Evolutionary conservation across 2,888 invertebrate species (phyloP).

Genomic region (Lasiommata megera): DNA sequence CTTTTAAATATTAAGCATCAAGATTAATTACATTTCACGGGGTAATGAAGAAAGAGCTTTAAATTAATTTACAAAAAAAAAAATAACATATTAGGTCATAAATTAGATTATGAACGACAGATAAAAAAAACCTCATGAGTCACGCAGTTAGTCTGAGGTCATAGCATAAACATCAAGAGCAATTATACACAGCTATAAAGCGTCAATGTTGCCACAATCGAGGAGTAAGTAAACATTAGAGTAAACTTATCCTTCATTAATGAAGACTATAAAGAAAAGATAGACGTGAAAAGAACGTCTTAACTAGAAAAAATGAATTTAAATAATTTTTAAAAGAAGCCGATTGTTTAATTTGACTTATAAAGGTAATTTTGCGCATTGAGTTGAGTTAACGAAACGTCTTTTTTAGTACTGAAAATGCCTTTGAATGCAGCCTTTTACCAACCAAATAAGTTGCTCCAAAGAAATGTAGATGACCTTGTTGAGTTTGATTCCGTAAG

Average conservation of each 20-base stretch:
- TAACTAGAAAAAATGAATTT: not conserved
- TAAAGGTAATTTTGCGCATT: too few relatives aligned
- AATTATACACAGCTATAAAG: slow-evolving; percentile 52
- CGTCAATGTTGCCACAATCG: slow-evolving; percentile 27
- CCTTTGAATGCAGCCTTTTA: too few relatives aligned
- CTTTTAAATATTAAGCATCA: too few relatives aligned
- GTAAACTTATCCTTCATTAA: slow-evolving; percentile 37
- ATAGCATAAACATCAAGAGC: slow-evolving; percentile 43
- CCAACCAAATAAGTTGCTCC: too few relatives aligned
- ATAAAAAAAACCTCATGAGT: slow-evolving; percentile 3
- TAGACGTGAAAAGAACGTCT: not conserved
- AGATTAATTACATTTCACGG: too few relatives aligned
- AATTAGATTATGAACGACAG: not conserved
- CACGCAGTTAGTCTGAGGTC: not conserved
- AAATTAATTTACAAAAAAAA: not conserved
- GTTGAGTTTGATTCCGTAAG: too few relatives aligned
- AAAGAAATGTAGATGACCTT: too few relatives aligned
- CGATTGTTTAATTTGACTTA: too few relatives aligned
- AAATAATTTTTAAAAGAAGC: too few relatives aligned
- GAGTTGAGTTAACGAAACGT: too few relatives aligned
- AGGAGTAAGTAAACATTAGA: slow-evolving; percentile 30
- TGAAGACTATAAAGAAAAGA: not conserved
- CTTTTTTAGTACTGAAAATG: too few relatives aligned
- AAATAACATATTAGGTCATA: not conserved
- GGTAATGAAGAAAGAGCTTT: too few relatives aligned